These are phyloP conservation scores for Subanguina moxae DNA, from an alignment of 1,140 invertebrate species.

Conservation along the genomic window DNA sequence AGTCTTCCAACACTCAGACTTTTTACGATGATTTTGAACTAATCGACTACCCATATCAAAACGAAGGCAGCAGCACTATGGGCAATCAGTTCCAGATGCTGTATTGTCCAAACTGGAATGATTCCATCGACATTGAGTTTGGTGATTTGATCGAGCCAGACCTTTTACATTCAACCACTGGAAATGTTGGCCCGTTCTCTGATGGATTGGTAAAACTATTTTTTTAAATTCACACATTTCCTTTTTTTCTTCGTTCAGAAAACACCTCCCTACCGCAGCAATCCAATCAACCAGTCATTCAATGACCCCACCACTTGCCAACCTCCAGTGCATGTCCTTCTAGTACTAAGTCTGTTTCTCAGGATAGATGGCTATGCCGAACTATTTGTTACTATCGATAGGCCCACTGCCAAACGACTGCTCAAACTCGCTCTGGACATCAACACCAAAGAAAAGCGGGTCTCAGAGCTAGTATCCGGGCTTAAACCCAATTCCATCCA, in stretches of 20 bases:
- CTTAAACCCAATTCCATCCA: constrained; percentile 5
- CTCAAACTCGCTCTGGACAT: constrained; percentile 27
- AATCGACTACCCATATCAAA: neutral
- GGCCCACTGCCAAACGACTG: constrained; percentile 22
- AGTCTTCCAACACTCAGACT: neutral
- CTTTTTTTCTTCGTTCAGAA: neutral
- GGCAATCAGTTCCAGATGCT: constrained; percentile 2
- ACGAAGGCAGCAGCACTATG: no score
- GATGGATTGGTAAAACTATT: no score
- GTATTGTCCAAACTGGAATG: neutral
- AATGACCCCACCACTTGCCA: neutral
- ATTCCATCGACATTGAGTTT: neutral
- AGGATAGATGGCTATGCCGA: constrained; percentile 28
- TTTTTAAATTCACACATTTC: neutral
- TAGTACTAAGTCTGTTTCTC: constrained; percentile 24
- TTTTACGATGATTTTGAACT: constrained; percentile 2
- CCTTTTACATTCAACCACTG: no score
- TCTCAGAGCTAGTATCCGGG: constrained; percentile 16
- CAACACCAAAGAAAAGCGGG: neutral
- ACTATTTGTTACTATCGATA: constrained; percentile 21
- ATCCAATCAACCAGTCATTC: neutral
- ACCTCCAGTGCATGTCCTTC: constrained; percentile 16
- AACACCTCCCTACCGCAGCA: neutral
- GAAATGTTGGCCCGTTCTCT: no score
- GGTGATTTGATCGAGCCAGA: neutral